Evolutionary conservation across 1,140 invertebrate species (phyloP).

Genomic region (Periplaneta americana): DNA sequence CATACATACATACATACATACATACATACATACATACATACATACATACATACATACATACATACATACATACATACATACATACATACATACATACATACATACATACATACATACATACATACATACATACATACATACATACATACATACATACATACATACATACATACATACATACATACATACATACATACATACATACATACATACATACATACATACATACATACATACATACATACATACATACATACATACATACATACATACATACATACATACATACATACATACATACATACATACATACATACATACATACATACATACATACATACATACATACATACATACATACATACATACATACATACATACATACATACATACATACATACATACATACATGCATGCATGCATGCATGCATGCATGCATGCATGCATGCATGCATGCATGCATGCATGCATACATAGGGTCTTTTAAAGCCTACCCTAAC

Average conservation of each 20-base stretch:
- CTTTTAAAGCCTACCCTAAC: too few species aligned
- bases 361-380: slow-evolving; percentile 18
- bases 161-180: slow-evolving; percentile 18
- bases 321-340: slow-evolving; percentile 17
- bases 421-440: slow-evolving; percentile 10
- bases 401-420: slow-evolving; percentile 12
- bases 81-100: slow-evolving; percentile 22
- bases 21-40: not conserved
- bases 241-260: slow-evolving; percentile 17
- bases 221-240: slow-evolving; percentile 18
- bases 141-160: slow-evolving; percentile 15
- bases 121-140: slow-evolving; percentile 18
- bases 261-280: slow-evolving; percentile 12
- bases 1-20: not conserved
- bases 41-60: slow-evolving; percentile 8
- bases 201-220: slow-evolving; percentile 19
- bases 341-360: slow-evolving; percentile 16
- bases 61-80: slow-evolving; percentile 17
- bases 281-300: slow-evolving; percentile 15
- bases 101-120: slow-evolving; percentile 22
- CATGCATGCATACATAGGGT: slow-evolving; percentile 12
- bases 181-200: slow-evolving; percentile 18
- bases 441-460: slow-evolving; percentile 10
- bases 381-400: slow-evolving; percentile 16
- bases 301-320: slow-evolving; percentile 17